A percentile compares a stretch with the other conserved stretches of the same genome.
Evolutionary conservation across 1,140 invertebrate species (phyloP).

Genomic region (Magallana angulata): DNA sequence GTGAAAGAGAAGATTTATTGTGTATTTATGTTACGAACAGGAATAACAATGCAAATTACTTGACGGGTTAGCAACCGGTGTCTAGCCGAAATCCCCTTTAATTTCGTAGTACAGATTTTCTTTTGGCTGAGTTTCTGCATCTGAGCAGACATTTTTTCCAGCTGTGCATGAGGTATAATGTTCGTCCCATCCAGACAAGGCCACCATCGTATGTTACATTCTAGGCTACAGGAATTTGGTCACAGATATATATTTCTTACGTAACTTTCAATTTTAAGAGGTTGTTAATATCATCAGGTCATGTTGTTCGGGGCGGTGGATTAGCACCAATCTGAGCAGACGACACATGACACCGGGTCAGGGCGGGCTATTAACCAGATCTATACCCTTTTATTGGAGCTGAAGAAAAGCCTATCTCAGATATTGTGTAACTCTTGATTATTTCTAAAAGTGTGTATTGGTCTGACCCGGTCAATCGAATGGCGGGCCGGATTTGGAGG

Average conservation of each 20-base stretch:
- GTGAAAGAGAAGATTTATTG: background rate
- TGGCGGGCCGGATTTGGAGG: background rate
- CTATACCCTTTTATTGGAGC: constrained; percentile 4
- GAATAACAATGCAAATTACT: too few species aligned
- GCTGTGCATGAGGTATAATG: too few species aligned
- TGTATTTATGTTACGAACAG: too few species aligned
- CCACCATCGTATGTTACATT: too few species aligned
- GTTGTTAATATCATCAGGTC: background rate
- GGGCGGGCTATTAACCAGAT: background rate
- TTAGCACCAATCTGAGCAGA: constrained; percentile 1
- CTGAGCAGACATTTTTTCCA: too few species aligned
- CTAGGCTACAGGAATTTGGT: background rate
- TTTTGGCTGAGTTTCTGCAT: too few species aligned
- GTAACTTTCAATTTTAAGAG: constrained; percentile 32
- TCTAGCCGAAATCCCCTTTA: too few species aligned
- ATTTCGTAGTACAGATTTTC: too few species aligned
- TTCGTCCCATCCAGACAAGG: too few species aligned
- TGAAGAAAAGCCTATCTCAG: constrained; percentile 19
- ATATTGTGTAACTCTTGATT: constrained; percentile 6
- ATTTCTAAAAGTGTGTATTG: constrained; percentile 25
- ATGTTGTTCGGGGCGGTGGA: background rate
- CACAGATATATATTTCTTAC: constrained; percentile 27
- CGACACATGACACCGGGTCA: background rate
- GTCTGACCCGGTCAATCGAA: background rate
- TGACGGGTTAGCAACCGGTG: too few species aligned